A percentile compares a stretch with the other conserved stretches of the same genome.
These are phyloP conservation scores for Nephrotoma flavescens DNA, from an alignment of 2,888 invertebrate species.

Conservation along the genomic window DNA sequence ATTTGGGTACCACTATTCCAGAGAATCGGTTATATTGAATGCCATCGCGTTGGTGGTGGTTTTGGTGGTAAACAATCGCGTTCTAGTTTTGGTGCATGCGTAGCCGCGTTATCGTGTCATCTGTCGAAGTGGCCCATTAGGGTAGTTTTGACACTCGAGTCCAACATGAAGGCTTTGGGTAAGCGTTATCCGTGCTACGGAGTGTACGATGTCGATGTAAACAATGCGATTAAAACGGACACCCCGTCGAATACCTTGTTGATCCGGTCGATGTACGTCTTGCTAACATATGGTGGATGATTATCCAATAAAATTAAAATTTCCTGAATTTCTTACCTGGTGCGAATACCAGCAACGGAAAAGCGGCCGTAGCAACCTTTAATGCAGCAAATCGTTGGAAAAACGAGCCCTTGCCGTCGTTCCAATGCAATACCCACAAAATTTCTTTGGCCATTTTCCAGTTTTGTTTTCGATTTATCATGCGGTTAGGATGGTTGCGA, in stretches of 20 bases:
- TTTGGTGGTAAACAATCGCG: conserved; percentile 67
- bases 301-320: conserved; percentile 23
- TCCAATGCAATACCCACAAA: conserved; percentile 51
- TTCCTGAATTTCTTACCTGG: neutral
- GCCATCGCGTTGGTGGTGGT: conserved; percentile 63
- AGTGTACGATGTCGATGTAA: conserved; percentile 50
- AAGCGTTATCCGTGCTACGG: conserved; percentile 44
- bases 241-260: conserved; percentile 45
- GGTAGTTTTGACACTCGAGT: conserved; percentile 52
- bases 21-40: conserved; percentile 52
- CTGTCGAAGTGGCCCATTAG: conserved; percentile 46
- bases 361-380: conserved; percentile 39
- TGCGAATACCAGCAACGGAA: conserved; percentile 39
- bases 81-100: conserved; percentile 40
- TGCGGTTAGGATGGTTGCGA: conserved; percentile 52
- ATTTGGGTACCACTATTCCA: conserved; percentile 40
- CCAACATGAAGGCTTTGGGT: conserved; percentile 55
- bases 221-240: conserved; percentile 50
- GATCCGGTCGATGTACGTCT: conserved; percentile 43
- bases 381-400: conserved; percentile 64
- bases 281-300: conserved; percentile 37
- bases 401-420: conserved; percentile 58
- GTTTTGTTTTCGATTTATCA: conserved; percentile 52
- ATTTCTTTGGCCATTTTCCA: conserved; percentile 36
- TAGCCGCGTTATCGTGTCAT: conserved; percentile 55